Conservation (phyloP, 1,140 invertebrate genomes). For the Drosophila orosa region DNA sequence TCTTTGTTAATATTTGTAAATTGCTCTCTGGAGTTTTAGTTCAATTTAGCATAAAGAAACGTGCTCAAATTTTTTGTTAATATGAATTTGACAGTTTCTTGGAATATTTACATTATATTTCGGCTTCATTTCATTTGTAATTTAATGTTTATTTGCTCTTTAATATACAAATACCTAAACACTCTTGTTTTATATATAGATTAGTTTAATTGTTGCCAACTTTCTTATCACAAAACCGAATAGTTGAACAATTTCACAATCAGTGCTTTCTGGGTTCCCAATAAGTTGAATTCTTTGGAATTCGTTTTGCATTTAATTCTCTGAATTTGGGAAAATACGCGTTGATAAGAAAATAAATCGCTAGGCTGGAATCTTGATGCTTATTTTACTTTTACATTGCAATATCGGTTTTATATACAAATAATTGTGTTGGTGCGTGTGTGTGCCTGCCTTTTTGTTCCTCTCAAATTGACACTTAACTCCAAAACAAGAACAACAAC, state of each 20-base stretch:
- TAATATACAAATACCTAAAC: no score
- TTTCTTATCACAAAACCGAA: background rate
- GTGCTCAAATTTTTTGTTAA: no score
- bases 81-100: no score
- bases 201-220: background rate
- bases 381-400: background rate
- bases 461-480: conserved; percentile 18
- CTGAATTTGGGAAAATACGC: background rate
- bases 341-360: background rate
- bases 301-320: conserved; percentile 10
- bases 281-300: background rate
- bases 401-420: no score
- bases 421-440: background rate
- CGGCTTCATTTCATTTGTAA: background rate
- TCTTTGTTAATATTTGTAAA: no score
- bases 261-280: background rate
- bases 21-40: no score
- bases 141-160: background rate
- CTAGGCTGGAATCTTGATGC: no score
- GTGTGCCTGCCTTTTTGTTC: background rate
- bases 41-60: no score
- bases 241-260: conserved; percentile 11
- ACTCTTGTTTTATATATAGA: background rate
- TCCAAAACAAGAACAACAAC: conserved; percentile 25
- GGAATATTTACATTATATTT: no score